Evolutionary conservation across 2,113 vertebrate genomes (phyloP).

Genomic region (Falco punctatus): DNA sequence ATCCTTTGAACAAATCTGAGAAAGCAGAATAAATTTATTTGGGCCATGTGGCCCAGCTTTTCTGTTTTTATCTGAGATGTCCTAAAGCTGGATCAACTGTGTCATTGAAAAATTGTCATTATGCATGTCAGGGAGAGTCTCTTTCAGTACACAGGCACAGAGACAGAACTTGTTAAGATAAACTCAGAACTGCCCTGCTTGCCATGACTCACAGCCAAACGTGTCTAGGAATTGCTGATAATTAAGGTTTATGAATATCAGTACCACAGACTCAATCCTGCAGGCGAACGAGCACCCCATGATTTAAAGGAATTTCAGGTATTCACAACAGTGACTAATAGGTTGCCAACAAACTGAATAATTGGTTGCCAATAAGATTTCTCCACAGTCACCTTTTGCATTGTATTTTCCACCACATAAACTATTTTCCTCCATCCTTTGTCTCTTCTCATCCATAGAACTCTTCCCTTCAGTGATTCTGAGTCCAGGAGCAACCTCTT

Average conservation of each 20-base stretch:
- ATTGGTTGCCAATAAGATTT: conserved; percentile 8
- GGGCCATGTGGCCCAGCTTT: neutral
- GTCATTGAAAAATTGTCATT: neutral
- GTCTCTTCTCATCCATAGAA: neutral
- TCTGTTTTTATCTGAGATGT: neutral
- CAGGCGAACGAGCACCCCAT: neutral
- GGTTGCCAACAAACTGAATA: neutral
- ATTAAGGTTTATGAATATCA: neutral
- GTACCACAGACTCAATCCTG: neutral
- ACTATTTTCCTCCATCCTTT: neutral
- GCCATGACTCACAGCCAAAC: neutral
- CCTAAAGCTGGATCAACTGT: neutral
- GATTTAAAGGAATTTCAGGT: neutral
- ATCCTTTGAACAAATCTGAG: neutral
- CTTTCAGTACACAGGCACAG: neutral
- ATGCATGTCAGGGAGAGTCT: neutral
- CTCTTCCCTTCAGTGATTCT: neutral
- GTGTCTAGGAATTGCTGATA: neutral
- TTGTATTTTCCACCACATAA: neutral
- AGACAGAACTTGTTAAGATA: neutral
- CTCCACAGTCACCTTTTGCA: neutral
- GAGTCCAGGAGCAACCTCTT: neutral
- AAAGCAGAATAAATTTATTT: neutral
- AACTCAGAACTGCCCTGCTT: neutral
- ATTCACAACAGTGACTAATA: neutral